Base-by-base conservation (phyloP, 1,140 invertebrate species). In the Nephila pilipes region DNA sequence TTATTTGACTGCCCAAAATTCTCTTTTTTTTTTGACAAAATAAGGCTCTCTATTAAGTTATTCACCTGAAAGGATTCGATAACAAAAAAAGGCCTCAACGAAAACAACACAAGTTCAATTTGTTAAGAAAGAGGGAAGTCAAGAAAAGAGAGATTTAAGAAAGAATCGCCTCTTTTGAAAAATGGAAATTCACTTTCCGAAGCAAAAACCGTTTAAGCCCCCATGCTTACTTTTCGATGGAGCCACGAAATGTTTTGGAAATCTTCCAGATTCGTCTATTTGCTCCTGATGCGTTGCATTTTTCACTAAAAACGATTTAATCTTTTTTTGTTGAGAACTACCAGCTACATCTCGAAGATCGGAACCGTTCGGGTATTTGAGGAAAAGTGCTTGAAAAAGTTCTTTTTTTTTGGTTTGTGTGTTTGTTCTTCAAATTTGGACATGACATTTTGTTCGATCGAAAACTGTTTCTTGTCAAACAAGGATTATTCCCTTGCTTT, bases 141-240 rank as follows among this genome's bases (percentile, higher is more conserved):
- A 46, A n/a, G 22, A n/a, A 25, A 46, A 83, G n/a, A 8, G 38
- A 83, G 22, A 83, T 83, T 83, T 83, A 83, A 83, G 54, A 83
- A 54, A 54, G 80, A 83, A 54, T 83, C 22, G 14, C 5, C 80
- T n/a, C 54, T 54, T 83, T 83, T 83, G 80, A 83, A 83, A 83
- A 83, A 83, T 83, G 80, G 80, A 83, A 83, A 83, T 83, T 83
- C 80, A 55, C 80, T 83, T 83, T 83, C 22, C 38, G n/a, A 38
- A 22, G n/a, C 54, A 83, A 83, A 83, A 55, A 83, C 22, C 69
- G 46, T 29, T 83, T 83, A 55, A 46, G 46, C 22, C 38, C 8
- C 46, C n/a, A 10, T 83, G 38, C 80, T 83, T 83, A 83, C 80
- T 54, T 83, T 83, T 54, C 38, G 22, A 83, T 83, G 54, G 38